Percentiles rank a stretch among this genome's conserved stretches.
Evolutionary conservation across 2,113 vertebrate genomes (phyloP).

Genomic region (Perca fluviatilis): DNA sequence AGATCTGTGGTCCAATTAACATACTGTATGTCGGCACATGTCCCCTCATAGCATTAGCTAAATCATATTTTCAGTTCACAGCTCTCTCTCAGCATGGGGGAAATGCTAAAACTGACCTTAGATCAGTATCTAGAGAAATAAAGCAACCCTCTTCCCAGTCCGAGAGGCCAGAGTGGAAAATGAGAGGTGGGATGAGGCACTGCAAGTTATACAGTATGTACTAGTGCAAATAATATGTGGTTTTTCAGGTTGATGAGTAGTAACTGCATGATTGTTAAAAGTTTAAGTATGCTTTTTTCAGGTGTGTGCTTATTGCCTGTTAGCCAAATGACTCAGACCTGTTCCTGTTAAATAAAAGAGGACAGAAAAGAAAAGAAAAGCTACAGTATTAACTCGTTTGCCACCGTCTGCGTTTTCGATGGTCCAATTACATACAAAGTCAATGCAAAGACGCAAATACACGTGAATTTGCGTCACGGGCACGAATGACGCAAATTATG

Average conservation of each 20-base stretch:
- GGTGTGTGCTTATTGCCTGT: slow-evolving; percentile 45
- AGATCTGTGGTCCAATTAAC: slow-evolving; percentile 61
- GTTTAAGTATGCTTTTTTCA: slow-evolving; percentile 32
- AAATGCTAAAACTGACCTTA: slow-evolving; percentile 67
- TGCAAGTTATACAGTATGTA: slow-evolving; percentile 27
- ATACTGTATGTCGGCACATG: slow-evolving; percentile 56
- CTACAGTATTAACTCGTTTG: too few species aligned
- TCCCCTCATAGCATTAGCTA: slow-evolving; percentile 44
- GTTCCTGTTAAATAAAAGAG: slow-evolving; percentile 13
- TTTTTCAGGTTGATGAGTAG: slow-evolving; percentile 35
- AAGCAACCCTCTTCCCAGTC: neutral
- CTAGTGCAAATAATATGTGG: slow-evolving; percentile 26
- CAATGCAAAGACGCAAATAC: too few species aligned
- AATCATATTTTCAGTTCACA: slow-evolving; percentile 56
- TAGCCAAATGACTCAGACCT: slow-evolving; percentile 31
- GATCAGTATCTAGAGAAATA: slow-evolving; percentile 47
- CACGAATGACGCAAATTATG: too few species aligned
- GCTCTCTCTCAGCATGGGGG: slow-evolving; percentile 16
- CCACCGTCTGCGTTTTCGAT: too few species aligned
- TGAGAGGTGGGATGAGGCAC: slow-evolving; percentile 11
- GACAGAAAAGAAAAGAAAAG: slow-evolving; percentile 11
- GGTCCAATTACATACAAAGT: too few species aligned
- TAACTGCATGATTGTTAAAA: slow-evolving; percentile 36
- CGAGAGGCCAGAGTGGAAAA: slow-evolving; percentile 6
- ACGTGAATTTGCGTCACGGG: too few species aligned